phyloP scores from a whole-genome alignment of 2,797 vertebrate species.

The Helicolenus hilgendorfi region DNA sequence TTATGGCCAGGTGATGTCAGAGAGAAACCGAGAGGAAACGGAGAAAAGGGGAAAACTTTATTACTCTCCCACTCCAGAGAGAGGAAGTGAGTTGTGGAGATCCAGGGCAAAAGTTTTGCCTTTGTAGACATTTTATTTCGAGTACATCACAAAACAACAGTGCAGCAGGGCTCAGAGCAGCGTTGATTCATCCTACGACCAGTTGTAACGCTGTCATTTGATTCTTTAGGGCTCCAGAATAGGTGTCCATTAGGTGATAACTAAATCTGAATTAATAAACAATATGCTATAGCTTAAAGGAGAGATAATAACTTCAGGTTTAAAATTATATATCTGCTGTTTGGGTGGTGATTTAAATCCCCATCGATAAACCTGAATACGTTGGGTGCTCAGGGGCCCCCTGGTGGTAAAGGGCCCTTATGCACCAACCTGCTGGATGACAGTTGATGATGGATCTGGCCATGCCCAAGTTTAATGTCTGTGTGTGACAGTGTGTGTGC shows the following conservation, averaged over 20 bases:
- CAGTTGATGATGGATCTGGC: conserved; percentile 54
- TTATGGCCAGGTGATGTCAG: conserved; percentile 68
- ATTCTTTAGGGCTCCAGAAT: not conserved
- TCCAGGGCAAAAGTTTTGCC: conserved; percentile 23
- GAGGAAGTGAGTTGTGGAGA: conserved; percentile 12
- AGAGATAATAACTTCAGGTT: not conserved
- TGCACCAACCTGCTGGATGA: conserved; percentile 28
- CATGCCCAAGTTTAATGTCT: conserved; percentile 23
- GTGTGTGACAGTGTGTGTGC: conserved; percentile 19
- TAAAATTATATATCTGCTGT: not conserved
- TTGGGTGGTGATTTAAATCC: not conserved
- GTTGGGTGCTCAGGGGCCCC: conserved; percentile 31
- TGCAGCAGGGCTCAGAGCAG: not conserved
- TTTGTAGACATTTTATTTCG: conserved; percentile 22
- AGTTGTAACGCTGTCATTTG: not conserved
- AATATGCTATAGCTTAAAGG: not conserved
- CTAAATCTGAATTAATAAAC: conserved; percentile 14
- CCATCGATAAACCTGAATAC: not conserved
- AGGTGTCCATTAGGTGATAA: not conserved
- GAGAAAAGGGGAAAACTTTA: conserved; percentile 48
- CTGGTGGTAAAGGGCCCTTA: conserved; percentile 42
- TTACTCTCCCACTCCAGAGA: conserved; percentile 34
- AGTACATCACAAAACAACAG: conserved; percentile 15
- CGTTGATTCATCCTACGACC: not conserved
- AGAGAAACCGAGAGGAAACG: conserved; percentile 37